These are phyloP conservation scores for Dugesia japonica DNA, from an alignment of 2,888 invertebrate genomes.

Conservation along the genomic window DNA sequence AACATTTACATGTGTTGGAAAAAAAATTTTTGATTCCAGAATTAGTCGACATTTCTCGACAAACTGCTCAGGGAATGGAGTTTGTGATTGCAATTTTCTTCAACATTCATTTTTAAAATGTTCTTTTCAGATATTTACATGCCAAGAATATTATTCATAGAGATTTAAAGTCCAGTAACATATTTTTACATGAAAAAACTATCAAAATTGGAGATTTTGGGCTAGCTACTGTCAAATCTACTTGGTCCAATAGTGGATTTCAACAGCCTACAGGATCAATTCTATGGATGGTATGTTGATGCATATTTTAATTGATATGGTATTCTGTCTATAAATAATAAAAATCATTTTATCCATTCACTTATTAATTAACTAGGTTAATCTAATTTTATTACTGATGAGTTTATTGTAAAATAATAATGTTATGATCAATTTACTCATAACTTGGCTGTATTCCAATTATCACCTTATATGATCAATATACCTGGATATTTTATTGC, in stretches of 20 bases:
- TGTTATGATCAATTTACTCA: too few species aligned
- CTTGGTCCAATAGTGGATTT: conserved; percentile 74
- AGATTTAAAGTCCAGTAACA: conserved; percentile 96
- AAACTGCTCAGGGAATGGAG: conserved; percentile 98
- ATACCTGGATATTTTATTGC: too few species aligned
- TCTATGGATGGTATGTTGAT: conserved; percentile 81
- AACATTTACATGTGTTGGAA: conserved; percentile 87
- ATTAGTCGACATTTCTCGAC: conserved; percentile 81
- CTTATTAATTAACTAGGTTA: too few species aligned
- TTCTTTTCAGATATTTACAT: conserved; percentile 63
- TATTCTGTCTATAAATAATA: too few species aligned
- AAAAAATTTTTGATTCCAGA: conserved; percentile 75
- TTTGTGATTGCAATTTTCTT: conserved; percentile 45
- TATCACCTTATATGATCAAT: too few species aligned
- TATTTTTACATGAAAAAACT: conserved; percentile 89
- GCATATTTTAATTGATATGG: too few species aligned
- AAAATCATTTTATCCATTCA: too few species aligned
- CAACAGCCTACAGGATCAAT: conserved; percentile 64
- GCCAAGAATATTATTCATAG: conserved; percentile 94
- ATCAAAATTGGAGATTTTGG: conserved; percentile 98
- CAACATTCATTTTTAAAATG: background rate
- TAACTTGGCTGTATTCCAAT: too few species aligned
- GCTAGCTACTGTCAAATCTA: conserved; percentile 85
- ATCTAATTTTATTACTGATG: too few species aligned
- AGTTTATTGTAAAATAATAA: too few species aligned